Conservation (phyloP, 2,888 invertebrate species). For the Chloroclystis v-ata region DNA sequence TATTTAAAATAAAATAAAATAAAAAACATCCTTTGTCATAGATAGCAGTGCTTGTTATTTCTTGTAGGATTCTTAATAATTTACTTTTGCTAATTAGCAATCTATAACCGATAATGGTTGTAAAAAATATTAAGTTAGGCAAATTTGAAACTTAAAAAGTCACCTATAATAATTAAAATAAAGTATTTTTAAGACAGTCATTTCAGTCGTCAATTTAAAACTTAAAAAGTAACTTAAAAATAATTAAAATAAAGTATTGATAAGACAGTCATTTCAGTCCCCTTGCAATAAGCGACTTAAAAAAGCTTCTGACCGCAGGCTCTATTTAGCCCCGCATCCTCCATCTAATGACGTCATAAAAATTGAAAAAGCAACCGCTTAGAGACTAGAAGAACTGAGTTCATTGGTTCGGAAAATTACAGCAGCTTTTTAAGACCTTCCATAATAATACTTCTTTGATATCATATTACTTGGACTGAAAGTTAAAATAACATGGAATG, state of each 20-base stretch:
- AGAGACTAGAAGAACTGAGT: conserved; percentile 55
- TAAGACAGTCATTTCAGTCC: background rate
- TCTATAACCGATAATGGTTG: too few species aligned
- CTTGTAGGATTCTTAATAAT: too few species aligned
- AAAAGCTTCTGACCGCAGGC: conserved; percentile 55
- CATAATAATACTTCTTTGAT: background rate
- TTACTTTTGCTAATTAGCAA: too few species aligned
- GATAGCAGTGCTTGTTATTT: too few species aligned
- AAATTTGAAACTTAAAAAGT: too few species aligned
- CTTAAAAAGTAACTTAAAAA: background rate
- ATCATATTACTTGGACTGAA: background rate
- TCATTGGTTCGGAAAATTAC: conserved; percentile 62
- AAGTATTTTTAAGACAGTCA: too few species aligned
- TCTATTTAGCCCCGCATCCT: conserved; percentile 64
- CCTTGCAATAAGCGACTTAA: conserved; percentile 59
- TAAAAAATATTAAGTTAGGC: too few species aligned
- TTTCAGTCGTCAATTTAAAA: background rate
- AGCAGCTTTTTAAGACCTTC: conserved; percentile 27
- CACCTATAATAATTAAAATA: too few species aligned
- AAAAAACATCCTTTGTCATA: too few species aligned
- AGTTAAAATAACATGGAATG: background rate
- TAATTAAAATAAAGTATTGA: background rate
- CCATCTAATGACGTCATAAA: conserved; percentile 71
- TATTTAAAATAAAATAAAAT: background rate
- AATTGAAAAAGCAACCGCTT: conserved; percentile 44